Percentiles rank a stretch among this genome's conserved stretches.
phyloP scores from a whole-genome alignment of 2,113 vertebrate genomes.

The Microtus montanus region DNA sequence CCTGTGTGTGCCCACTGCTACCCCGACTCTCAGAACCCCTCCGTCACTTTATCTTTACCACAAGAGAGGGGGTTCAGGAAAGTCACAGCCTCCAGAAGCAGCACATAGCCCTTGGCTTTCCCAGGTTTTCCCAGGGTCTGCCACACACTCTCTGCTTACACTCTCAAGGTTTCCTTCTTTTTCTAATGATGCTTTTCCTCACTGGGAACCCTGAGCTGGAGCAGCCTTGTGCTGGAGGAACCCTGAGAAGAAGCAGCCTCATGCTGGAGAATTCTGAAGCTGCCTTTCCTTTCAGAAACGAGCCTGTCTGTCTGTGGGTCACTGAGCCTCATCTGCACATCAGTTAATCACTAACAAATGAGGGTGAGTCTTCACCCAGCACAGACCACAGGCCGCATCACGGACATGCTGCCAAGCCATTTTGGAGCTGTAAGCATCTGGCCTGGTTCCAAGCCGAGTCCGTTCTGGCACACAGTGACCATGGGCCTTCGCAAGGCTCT shows the following conservation, averaged over 20 bases:
- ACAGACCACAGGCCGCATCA: conserved; percentile 41
- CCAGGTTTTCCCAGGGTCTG: background rate
- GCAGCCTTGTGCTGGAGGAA: background rate
- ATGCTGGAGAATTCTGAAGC: background rate
- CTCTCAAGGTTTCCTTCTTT: background rate
- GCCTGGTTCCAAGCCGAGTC: conserved; percentile 37
- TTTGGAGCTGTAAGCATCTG: conserved; percentile 62
- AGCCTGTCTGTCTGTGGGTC: background rate
- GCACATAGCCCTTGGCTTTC: accelerated
- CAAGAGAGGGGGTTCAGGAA: background rate
- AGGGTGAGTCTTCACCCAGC: conserved; percentile 27
- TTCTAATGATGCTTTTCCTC: background rate
- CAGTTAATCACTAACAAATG: conserved; percentile 23
- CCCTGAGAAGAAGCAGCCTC: background rate
- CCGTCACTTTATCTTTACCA: background rate
- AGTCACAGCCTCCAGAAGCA: background rate
- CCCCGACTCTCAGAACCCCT: background rate
- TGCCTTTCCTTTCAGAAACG: conserved; percentile 22
- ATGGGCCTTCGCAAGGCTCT: conserved; percentile 6
- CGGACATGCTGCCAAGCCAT: conserved; percentile 67
- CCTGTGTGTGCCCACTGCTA: background rate
- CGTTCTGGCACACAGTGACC: conserved; percentile 22
- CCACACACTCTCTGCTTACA: accelerated
- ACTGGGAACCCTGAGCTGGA: accelerated
- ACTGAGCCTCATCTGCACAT: conserved; percentile 26